A percentile compares a stretch with the other conserved stretches of the same genome.
Evolutionary conservation across 1,140 invertebrate genomes (phyloP).

Genomic region (Formica selysi): DNA sequence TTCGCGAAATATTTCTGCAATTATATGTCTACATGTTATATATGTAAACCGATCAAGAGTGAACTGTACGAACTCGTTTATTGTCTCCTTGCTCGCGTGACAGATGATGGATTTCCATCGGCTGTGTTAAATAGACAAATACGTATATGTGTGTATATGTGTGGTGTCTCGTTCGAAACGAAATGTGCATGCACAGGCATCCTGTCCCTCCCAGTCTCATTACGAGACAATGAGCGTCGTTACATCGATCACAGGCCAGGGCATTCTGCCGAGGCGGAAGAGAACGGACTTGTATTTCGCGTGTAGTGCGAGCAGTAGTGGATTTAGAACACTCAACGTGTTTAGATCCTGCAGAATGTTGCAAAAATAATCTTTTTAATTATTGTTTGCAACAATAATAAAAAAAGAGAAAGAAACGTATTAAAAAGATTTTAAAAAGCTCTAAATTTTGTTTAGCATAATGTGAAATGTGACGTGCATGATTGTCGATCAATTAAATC

Average conservation of each 20-base stretch:
- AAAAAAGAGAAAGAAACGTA: not conserved
- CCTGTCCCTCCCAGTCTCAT: slow-evolving; percentile 85
- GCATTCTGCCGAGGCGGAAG: slow-evolving; percentile 68
- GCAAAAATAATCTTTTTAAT: not conserved
- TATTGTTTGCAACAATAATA: not conserved
- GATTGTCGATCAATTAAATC: not conserved
- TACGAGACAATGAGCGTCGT: slow-evolving; percentile 83
- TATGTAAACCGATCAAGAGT: slow-evolving; percentile 1
- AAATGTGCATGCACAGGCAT: slow-evolving; percentile 72
- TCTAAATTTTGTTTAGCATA: not conserved
- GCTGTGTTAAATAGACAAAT: slow-evolving; percentile 38
- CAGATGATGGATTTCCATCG: slow-evolving; percentile 47
- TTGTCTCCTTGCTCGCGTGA: slow-evolving; percentile 29
- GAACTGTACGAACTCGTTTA: not conserved
- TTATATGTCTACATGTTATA: not conserved
- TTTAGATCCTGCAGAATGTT: not conserved
- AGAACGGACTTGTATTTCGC: slow-evolving; percentile 44
- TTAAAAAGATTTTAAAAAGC: not conserved
- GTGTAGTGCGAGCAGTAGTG: slow-evolving; percentile 51
- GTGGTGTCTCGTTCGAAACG: not conserved
- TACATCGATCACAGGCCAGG: slow-evolving; percentile 78
- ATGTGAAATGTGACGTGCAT: not conserved
- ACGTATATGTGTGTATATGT: not conserved
- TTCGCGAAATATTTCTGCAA: slow-evolving; percentile 17
- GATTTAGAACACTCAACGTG: slow-evolving; percentile 19